Conservation (phyloP, 2,888 invertebrate species). For the Mamestra brassicae region DNA sequence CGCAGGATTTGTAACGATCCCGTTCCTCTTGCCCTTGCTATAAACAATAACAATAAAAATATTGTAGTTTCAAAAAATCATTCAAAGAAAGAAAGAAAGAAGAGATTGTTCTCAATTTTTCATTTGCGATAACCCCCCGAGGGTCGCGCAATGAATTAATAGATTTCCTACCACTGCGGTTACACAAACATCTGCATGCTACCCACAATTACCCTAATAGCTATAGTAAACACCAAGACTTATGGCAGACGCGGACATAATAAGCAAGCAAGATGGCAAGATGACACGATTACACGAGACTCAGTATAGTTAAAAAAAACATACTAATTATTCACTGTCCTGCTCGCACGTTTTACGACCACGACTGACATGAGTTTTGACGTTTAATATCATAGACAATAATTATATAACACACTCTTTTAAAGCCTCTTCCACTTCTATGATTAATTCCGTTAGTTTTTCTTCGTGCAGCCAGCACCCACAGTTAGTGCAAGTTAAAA, state of each 20-base stretch:
- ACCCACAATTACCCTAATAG: neutral
- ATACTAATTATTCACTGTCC: too few species aligned
- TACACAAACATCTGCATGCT: neutral
- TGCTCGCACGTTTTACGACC: neutral
- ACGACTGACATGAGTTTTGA: too few species aligned
- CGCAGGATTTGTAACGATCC: conserved; percentile 96
- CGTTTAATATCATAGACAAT: too few species aligned
- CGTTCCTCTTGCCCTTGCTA: conserved; percentile 95
- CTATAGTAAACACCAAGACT: neutral
- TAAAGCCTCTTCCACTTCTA: neutral
- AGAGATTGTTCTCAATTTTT: too few species aligned
- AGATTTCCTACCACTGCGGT: neutral
- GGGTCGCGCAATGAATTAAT: too few species aligned
- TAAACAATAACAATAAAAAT: conserved; percentile 44
- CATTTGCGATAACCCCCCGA: too few species aligned
- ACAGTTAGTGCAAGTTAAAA: conserved; percentile 23
- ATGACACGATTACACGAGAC: neutral
- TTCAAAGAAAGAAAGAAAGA: too few species aligned
- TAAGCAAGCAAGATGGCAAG: too few species aligned
- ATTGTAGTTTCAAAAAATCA: too few species aligned
- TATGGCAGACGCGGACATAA: too few species aligned
- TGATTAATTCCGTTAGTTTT: conserved; percentile 7
- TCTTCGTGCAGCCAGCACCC: conserved; percentile 28
- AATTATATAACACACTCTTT: too few species aligned
- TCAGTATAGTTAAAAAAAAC: too few species aligned